Conservation (phyloP, 1,140 invertebrate species). For the Drosophila asahinai region DNA sequence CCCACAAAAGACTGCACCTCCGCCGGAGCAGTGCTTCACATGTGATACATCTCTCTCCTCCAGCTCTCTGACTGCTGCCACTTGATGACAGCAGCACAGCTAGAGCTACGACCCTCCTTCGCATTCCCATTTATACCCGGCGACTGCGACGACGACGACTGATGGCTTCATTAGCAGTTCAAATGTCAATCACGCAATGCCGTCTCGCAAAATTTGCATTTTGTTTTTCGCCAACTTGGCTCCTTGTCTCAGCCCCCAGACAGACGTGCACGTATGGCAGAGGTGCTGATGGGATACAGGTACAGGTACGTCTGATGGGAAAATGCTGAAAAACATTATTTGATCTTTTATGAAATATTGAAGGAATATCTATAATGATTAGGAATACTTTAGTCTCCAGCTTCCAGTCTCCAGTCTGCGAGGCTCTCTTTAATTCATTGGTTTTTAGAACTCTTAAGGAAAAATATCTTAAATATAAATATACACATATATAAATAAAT, state of each 20-base stretch:
- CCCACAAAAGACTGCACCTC: slow-evolving; percentile 12
- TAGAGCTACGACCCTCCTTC: too few species aligned
- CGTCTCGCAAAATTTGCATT: slow-evolving; percentile 57
- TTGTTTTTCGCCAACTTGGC: slow-evolving; percentile 46
- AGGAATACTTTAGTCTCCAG: too few species aligned
- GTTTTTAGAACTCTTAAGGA: not conserved
- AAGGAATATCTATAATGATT: too few species aligned
- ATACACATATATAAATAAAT: too few species aligned
- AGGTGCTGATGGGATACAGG: too few species aligned
- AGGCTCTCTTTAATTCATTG: not conserved
- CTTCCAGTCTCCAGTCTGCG: not conserved
- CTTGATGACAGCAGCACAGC: slow-evolving; percentile 37
- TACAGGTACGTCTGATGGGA: too few species aligned
- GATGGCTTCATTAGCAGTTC: slow-evolving; percentile 68
- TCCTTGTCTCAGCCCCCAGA: slow-evolving; percentile 11
- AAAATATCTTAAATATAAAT: not conserved
- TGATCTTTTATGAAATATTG: too few species aligned
- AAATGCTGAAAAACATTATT: too few species aligned
- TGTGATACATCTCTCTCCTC: slow-evolving; percentile 1
- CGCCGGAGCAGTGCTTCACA: slow-evolving; percentile 6
- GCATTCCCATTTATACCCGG: not conserved
- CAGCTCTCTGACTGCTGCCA: slow-evolving; percentile 14
- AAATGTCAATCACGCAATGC: slow-evolving; percentile 63
- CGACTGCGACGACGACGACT: slow-evolving; percentile 29
- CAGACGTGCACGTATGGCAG: too few species aligned